Evolutionary conservation across 2,113 vertebrate genomes (phyloP).

Genomic region (Chloebia gouldiae): DNA sequence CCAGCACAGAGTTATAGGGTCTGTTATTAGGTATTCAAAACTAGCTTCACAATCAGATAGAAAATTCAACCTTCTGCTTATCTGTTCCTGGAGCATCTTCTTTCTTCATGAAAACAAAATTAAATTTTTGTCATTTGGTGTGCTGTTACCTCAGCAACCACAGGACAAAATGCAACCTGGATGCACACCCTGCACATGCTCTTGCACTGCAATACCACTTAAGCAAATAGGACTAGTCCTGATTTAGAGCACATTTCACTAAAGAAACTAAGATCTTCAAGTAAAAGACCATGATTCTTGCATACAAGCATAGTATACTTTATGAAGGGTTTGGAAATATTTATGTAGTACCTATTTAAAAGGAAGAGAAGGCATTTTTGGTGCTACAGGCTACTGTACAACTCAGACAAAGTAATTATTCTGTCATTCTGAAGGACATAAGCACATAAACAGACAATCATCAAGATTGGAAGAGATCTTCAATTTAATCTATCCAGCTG

Average conservation of each 20-base stretch:
- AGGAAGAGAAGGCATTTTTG: neutral
- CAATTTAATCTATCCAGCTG: neutral
- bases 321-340: neutral
- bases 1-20: neutral
- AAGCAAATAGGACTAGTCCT: neutral
- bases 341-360: neutral
- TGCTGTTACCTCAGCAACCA: neutral
- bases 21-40: neutral
- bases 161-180: neutral
- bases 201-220: neutral
- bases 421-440: neutral
- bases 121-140: neutral
- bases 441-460: neutral
- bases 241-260: neutral
- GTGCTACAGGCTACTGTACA: neutral
- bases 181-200: fast-evolving
- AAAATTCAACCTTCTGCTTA: neutral
- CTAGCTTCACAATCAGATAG: neutral
- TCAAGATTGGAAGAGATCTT: neutral
- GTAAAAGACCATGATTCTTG: neutral
- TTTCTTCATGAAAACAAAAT: neutral
- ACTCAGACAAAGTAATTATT: neutral
- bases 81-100: neutral
- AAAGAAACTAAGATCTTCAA: neutral
- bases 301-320: neutral